These are phyloP conservation scores for Aphidius colemani DNA, from an alignment of 2,888 invertebrate species.

Conservation along the genomic window DNA sequence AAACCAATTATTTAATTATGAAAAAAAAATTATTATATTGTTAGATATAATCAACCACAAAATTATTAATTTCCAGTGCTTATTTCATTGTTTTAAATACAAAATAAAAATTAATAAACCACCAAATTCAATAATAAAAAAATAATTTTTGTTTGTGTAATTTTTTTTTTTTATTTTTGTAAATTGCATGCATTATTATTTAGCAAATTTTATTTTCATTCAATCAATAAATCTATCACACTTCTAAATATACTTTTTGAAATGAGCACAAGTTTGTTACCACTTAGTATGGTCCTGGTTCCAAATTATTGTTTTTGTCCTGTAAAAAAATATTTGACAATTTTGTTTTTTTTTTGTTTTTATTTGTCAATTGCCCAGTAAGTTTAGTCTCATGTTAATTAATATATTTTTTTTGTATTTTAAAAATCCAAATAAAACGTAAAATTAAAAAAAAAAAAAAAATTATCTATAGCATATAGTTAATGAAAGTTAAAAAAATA, in stretches of 20 bases:
- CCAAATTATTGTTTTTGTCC: constrained; percentile 86
- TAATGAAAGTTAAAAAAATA: too few species aligned
- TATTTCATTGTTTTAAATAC: neutral
- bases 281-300: constrained; percentile 80
- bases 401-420: too few species aligned
- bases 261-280: constrained; percentile 63
- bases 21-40: neutral
- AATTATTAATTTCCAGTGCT: neutral
- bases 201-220: neutral
- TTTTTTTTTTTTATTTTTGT: too few species aligned
- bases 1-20: neutral
- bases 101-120: neutral
- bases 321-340: constrained; percentile 67
- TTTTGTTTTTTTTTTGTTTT: constrained; percentile 2
- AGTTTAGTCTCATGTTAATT: too few species aligned
- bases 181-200: too few species aligned
- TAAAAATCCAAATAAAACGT: too few species aligned
- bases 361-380: neutral
- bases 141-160: too few species aligned
- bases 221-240: neutral
- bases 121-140: too few species aligned
- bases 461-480: too few species aligned
- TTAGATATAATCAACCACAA: neutral
- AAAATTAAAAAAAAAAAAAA: too few species aligned
- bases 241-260: constrained; percentile 18